Evolutionary conservation across 2,888 invertebrate species (phyloP).

Genomic region (Pseudococcus longispinus): DNA sequence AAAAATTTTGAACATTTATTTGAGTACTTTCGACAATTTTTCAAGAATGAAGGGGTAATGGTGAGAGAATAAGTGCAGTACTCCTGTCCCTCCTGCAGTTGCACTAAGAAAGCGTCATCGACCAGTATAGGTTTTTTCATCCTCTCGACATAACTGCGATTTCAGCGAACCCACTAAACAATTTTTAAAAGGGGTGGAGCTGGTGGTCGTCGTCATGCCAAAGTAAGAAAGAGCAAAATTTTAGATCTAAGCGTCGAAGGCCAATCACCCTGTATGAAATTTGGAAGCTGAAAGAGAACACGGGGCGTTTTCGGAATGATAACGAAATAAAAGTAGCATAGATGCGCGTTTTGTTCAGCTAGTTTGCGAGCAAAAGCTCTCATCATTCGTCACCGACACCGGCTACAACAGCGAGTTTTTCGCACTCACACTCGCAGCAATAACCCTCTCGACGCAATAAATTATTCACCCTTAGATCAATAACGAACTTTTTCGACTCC

Average conservation of each 20-base stretch:
- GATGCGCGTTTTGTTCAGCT: background rate
- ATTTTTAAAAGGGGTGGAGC: too few species aligned
- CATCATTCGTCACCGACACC: constrained; percentile 46
- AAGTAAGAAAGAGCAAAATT: background rate
- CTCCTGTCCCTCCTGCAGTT: too few species aligned
- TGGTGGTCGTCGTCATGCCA: background rate
- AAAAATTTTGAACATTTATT: too few species aligned
- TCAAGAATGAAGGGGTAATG: too few species aligned
- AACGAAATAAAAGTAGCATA: background rate
- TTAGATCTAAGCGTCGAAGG: background rate
- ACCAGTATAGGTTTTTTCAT: too few species aligned
- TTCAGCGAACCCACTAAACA: too few species aligned
- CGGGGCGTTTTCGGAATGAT: background rate
- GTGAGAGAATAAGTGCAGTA: too few species aligned
- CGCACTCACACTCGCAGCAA: background rate
- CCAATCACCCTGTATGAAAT: background rate
- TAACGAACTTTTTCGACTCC: constrained; percentile 35
- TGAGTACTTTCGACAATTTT: too few species aligned
- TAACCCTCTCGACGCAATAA: constrained; percentile 40
- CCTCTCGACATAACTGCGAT: too few species aligned
- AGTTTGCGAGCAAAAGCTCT: constrained; percentile 16
- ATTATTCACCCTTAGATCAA: constrained; percentile 54
- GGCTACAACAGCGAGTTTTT: background rate
- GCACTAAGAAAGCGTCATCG: too few species aligned
- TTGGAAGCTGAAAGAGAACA: background rate